Conservation (phyloP, 2,113 vertebrate genomes). For the Nothocercus julius region DNA sequence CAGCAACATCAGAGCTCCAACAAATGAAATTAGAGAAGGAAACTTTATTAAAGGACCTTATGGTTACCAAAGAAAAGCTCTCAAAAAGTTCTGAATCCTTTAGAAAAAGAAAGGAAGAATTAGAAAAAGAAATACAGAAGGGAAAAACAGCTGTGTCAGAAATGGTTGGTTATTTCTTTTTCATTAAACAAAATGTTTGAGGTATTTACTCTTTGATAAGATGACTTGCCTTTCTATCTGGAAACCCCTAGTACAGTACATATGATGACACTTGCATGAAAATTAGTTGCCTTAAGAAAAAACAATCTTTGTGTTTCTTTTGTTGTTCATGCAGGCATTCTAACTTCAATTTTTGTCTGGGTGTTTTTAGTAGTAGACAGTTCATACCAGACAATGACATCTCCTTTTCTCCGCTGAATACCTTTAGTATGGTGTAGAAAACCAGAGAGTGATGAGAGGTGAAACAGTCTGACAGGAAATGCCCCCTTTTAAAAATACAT, state of each 20-base stretch:
- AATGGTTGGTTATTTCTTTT: constrained; percentile 82
- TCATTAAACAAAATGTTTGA: neutral
- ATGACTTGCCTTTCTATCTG: neutral
- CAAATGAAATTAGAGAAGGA: constrained; percentile 84
- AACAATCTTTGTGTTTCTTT: neutral
- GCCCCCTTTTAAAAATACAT: neutral
- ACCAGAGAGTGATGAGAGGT: neutral
- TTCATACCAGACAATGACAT: neutral
- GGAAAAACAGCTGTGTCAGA: constrained; percentile 81
- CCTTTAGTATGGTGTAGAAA: neutral
- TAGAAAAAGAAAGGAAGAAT: constrained; percentile 82
- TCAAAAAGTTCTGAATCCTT: constrained; percentile 82
- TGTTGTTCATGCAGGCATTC: neutral
- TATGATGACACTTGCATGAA: neutral
- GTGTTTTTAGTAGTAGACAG: neutral
- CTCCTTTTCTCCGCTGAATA: neutral
- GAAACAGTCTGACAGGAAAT: neutral
- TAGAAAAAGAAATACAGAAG: constrained; percentile 89
- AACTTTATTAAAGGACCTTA: constrained; percentile 81
- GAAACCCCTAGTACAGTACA: neutral
- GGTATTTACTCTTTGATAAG: neutral
- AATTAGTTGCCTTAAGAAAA: neutral
- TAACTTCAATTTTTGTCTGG: neutral
- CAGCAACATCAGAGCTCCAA: constrained; percentile 75
- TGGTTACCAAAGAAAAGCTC: constrained; percentile 81